phyloP scores from a whole-genome alignment of 2,797 vertebrate genomes.

The Falco cherrug region DNA sequence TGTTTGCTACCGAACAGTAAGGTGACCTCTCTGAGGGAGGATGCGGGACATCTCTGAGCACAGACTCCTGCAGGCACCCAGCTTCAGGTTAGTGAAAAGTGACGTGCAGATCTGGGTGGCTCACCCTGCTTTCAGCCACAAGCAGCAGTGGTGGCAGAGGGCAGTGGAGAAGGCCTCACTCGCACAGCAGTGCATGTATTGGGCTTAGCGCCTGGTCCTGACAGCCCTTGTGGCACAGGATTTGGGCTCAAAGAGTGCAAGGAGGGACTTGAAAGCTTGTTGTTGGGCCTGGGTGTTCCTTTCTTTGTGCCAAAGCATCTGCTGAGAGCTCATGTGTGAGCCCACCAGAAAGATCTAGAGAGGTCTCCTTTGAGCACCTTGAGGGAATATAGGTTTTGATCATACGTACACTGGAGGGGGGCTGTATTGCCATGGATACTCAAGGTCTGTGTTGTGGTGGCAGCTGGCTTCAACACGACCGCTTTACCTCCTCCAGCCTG shows the following conservation, averaged over 20 bases:
- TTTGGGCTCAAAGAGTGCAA: not conserved
- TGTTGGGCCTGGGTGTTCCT: not conserved
- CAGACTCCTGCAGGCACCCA: not conserved
- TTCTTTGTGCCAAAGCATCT: not conserved
- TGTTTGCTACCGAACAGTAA: not conserved
- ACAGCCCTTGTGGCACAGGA: not conserved
- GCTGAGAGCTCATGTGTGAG: not conserved
- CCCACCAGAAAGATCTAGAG: not conserved
- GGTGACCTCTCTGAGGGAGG: not conserved
- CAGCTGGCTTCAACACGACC: not conserved
- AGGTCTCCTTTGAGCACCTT: not conserved
- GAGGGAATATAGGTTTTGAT: not conserved
- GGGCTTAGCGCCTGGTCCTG: not conserved
- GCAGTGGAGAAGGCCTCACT: not conserved
- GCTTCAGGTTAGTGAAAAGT: not conserved
- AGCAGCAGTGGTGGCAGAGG: not conserved
- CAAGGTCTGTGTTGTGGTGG: not conserved
- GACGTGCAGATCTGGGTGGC: not conserved
- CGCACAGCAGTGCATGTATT: not conserved
- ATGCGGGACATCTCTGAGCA: not conserved
- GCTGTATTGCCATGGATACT: not conserved
- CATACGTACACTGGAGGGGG: not conserved
- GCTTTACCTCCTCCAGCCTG: not conserved
- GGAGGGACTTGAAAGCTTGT: not conserved
- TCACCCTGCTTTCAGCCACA: not conserved